phyloP scores from a whole-genome alignment of 2,888 invertebrate species.

The Apodemia duryi region DNA sequence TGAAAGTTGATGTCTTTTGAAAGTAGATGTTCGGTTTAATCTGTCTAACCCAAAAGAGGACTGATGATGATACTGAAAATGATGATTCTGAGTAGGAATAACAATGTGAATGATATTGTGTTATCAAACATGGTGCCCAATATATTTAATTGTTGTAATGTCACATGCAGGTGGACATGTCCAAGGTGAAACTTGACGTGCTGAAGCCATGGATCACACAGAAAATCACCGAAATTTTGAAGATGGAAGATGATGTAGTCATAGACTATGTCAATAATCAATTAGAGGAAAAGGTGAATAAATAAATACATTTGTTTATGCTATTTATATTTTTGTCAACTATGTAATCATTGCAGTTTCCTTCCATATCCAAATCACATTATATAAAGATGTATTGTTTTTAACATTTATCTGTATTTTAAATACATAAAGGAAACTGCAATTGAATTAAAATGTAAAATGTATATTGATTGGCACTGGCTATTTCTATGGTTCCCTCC shows the following conservation, averaged over 20 bases:
- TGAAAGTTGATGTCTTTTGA: too few relatives aligned
- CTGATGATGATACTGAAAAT: too few relatives aligned
- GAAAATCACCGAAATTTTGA: constrained; percentile 96
- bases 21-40: too few relatives aligned
- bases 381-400: constrained; percentile 17
- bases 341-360: constrained; percentile 78
- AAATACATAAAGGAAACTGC: constrained; percentile 54
- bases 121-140: too few relatives aligned
- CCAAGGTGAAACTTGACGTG: constrained; percentile 97
- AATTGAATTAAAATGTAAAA: constrained; percentile 68
- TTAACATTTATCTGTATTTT: constrained; percentile 33
- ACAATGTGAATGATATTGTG: too few relatives aligned
- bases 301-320: constrained; percentile 21
- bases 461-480: constrained; percentile 78
- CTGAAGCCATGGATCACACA: constrained; percentile 99
- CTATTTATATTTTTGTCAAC: constrained; percentile 41
- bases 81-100: too few relatives aligned
- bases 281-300: constrained; percentile 93
- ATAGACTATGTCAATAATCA: constrained; percentile 99
- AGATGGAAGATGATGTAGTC: constrained; percentile 99
- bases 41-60: too few relatives aligned
- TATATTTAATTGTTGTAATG: background rate
- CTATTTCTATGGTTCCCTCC: constrained; percentile 77
- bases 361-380: constrained; percentile 39
- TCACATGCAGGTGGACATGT: constrained; percentile 90